phyloP scores from a whole-genome alignment of 2,113 vertebrate species.

The Istiophorus platypterus region DNA sequence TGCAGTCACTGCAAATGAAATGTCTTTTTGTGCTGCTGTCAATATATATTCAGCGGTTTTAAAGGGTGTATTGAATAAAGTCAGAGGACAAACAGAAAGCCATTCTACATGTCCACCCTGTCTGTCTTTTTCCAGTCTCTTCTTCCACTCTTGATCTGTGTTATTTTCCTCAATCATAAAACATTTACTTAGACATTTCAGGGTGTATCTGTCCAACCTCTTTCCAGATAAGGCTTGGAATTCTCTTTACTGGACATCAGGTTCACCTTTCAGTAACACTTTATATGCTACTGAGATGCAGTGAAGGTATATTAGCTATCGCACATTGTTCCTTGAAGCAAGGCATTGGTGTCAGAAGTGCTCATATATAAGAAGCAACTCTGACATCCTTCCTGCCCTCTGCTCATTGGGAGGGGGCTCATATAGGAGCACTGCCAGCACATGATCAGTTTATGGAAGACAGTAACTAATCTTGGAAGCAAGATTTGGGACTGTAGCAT shows the following conservation, averaged over 20 bases:
- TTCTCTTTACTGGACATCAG: background rate
- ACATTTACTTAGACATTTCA: background rate
- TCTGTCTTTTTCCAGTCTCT: too few relatives aligned
- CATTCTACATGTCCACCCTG: too few relatives aligned
- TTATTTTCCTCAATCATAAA: too few relatives aligned
- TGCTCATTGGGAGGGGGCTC: slow-evolving; percentile 18
- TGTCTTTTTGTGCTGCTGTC: background rate
- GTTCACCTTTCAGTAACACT: slow-evolving; percentile 16
- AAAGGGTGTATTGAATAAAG: background rate
- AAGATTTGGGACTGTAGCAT: slow-evolving; percentile 23
- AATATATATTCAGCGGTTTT: background rate
- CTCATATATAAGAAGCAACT: background rate
- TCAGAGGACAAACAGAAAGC: background rate
- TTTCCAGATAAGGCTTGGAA: background rate
- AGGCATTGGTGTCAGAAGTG: background rate
- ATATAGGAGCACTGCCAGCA: slow-evolving; percentile 1
- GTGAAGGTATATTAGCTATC: background rate
- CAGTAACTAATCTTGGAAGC: background rate
- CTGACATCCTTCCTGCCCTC: background rate
- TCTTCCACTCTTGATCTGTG: too few relatives aligned
- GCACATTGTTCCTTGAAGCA: slow-evolving; percentile 1
- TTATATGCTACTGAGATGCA: background rate
- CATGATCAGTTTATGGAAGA: slow-evolving; percentile 33
- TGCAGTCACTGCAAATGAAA: background rate
- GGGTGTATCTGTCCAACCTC: background rate